Evolutionary conservation across 2,113 vertebrate species (phyloP).

Genomic region (Chunga burmeisteri): DNA sequence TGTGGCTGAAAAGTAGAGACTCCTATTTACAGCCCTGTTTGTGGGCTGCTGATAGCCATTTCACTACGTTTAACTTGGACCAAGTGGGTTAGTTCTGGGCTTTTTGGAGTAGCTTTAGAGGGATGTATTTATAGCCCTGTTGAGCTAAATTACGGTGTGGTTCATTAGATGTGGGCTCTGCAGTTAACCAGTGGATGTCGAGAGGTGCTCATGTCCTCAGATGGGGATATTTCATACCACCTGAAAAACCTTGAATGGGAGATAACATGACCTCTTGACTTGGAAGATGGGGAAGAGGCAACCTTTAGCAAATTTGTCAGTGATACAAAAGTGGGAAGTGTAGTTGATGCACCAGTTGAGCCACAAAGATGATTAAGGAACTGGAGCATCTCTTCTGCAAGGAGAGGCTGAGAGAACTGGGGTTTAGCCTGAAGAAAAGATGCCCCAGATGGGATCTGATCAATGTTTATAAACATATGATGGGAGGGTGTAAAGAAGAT

Average conservation of each 20-base stretch:
- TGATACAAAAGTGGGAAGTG: neutral
- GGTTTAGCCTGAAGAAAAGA: neutral
- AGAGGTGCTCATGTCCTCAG: neutral
- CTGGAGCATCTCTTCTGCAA: neutral
- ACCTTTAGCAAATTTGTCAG: neutral
- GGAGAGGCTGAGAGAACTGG: neutral
- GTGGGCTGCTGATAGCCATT: neutral
- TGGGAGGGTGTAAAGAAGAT: neutral
- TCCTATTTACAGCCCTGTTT: fast-evolving
- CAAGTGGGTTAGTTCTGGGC: fast-evolving
- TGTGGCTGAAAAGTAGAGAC: neutral
- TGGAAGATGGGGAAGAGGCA: neutral
- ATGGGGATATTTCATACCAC: neutral
- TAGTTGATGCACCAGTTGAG: neutral
- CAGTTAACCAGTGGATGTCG: neutral
- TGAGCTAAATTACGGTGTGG: fast-evolving
- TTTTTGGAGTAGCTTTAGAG: neutral
- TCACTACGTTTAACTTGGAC: fast-evolving
- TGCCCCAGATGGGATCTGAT: neutral
- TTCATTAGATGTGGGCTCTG: neutral
- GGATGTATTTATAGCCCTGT: neutral
- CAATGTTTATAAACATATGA: neutral
- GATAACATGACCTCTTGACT: neutral
- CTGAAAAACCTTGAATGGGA: neutral
- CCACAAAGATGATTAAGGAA: neutral